Base-by-base conservation (phyloP, 30 jellyfish, hydroid and myxozoan genomes). In the Calvadosia cruxmelitensis region DNA sequence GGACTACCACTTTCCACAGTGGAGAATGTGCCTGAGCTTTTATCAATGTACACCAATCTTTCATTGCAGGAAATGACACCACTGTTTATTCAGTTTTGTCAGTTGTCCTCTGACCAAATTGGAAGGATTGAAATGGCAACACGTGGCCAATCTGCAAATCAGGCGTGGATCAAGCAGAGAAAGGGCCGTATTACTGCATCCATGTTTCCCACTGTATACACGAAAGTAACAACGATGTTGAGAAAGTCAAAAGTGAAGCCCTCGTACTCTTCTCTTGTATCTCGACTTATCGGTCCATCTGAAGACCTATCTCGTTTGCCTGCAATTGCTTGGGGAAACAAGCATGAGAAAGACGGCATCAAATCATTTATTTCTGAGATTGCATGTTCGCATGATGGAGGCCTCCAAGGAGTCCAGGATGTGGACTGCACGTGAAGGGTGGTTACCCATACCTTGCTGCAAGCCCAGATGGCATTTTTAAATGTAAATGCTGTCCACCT, bases 121-220 rank as follows among this genome's bases (percentile, higher is more conserved):
- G 28, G 52, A 16, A 49, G 48, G 24, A 67, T 66, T 50, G 83
- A 77, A 35, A 67, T 2, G 35, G 29, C 76, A 0, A 77, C 90
- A 3, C 53, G 57, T 1, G 82, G 68, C 2, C 76, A 77, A 50
- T 42, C 90, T 1, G 75, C 52, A 13, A 27, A 34, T 13, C 23
- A 52, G 52, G 20, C 52, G 28, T 77, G 90, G 90, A 12, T 50
- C 1, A 27, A 77, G 3, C 29, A 23, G n/a, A 31, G 90, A 28
- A 52, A 33, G 31, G 90, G 90, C 52, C 53, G 83, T 20, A 20
- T 77, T 3, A 77, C 90, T 1, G 76, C 90, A 32, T 68, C 90
- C 7, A 49, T n/a, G 30, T 63, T 51, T 68, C 83, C 68, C 28
- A 69, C 50, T 31, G 29, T 49, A 30, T 77, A 10, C 36, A 77